These are phyloP conservation scores for Scelioninae gen. 2 DNA, from an alignment of 2,888 invertebrate species.

Conservation along the genomic window DNA sequence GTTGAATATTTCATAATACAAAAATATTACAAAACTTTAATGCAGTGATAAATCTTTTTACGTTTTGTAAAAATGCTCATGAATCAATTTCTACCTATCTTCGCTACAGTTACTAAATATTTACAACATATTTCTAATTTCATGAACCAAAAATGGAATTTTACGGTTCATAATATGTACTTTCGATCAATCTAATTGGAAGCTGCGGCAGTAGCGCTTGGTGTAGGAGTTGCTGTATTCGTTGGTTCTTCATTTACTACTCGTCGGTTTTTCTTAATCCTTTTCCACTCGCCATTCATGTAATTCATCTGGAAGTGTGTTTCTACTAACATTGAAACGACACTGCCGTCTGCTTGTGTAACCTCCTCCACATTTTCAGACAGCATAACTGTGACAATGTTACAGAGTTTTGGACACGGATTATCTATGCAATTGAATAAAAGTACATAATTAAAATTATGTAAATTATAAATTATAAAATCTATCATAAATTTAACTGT, in stretches of 20 bases:
- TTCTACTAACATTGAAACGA: constrained; percentile 88
- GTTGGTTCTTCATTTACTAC: constrained; percentile 77
- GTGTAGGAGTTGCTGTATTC: constrained; percentile 63
- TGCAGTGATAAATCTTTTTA: constrained; percentile 2
- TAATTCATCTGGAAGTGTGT: constrained; percentile 99
- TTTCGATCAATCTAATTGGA: constrained; percentile 64
- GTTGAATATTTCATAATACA: too few species aligned
- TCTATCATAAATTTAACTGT: too few species aligned
- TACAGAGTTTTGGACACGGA: constrained; percentile 97
- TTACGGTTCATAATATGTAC: constrained; percentile 17
- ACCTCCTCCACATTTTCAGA: constrained; percentile 94
- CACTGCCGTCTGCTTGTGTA: constrained; percentile 88
- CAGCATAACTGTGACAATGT: constrained; percentile 96
- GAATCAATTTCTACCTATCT: constrained; percentile 10
- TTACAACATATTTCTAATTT: constrained; percentile 23
- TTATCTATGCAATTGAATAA: too few species aligned
- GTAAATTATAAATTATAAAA: too few species aligned
- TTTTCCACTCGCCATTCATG: constrained; percentile 97
- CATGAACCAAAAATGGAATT: constrained; percentile 10
- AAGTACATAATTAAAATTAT: too few species aligned
- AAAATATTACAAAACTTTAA: constrained; percentile 17
- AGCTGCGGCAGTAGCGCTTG: constrained; percentile 68
- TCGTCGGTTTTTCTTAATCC: constrained; percentile 91
- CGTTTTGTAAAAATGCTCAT: constrained; percentile 9
- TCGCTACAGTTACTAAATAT: constrained; percentile 20